Percentiles rank a stretch among this genome's conserved stretches.
phyloP scores from a whole-genome alignment of 2,797 vertebrate genomes.

The Acropternis orthonyx region DNA sequence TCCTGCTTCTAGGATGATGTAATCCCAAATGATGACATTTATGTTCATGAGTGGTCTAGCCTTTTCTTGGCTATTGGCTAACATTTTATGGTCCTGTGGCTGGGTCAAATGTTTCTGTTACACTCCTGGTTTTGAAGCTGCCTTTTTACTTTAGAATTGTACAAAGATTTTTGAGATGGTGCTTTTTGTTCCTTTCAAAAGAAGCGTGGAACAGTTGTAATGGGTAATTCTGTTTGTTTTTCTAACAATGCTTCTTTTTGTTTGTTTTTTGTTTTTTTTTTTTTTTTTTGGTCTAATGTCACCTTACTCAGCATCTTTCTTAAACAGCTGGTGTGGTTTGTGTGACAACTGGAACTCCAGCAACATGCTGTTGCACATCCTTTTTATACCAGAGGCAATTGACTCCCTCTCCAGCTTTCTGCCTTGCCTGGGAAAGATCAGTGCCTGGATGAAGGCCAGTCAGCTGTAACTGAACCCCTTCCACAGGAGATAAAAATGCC shows the following conservation, averaged over 20 bases:
- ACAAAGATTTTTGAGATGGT: background rate
- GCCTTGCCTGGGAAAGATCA: slow-evolving; percentile 44
- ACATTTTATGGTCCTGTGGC: background rate
- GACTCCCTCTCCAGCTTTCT: background rate
- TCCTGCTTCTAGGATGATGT: background rate
- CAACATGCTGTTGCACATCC: background rate
- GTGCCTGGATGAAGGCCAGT: slow-evolving; percentile 54
- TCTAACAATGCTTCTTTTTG: background rate
- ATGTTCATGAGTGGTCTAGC: background rate
- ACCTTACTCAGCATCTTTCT: background rate
- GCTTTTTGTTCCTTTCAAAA: background rate
- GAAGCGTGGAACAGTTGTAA: background rate
- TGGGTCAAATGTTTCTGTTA: background rate
- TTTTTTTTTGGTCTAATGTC: fast-evolving
- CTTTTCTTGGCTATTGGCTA: background rate
- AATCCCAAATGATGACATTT: slow-evolving; percentile 1
- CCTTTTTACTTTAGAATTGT: background rate
- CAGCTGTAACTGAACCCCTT: slow-evolving; percentile 29
- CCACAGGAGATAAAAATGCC: slow-evolving; percentile 49
- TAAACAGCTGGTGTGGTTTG: background rate
- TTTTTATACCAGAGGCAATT: background rate
- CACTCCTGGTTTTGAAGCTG: background rate
- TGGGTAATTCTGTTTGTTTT: background rate
- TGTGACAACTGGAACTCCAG: background rate
- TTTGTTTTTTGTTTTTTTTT: background rate